phyloP scores from a whole-genome alignment of 2,797 vertebrate species.

The Sandelia bainsii region DNA sequence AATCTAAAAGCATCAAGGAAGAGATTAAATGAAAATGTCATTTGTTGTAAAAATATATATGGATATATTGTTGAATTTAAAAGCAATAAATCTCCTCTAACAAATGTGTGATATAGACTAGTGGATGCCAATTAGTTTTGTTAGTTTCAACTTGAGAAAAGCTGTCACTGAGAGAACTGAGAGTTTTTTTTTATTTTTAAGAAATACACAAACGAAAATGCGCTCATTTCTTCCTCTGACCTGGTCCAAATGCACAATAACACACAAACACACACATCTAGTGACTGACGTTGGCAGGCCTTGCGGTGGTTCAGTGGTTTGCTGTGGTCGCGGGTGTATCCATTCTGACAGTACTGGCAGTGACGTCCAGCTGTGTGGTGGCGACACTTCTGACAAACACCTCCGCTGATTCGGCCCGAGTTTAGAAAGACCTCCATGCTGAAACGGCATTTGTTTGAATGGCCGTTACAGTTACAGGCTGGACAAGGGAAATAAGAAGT shows the following conservation, averaged over 20 bases:
- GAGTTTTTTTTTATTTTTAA: too few species aligned
- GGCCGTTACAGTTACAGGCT: constrained; percentile 92
- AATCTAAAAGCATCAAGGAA: not conserved
- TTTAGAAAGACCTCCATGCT: constrained; percentile 92
- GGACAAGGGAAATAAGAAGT: not conserved
- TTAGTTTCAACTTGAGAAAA: too few species aligned
- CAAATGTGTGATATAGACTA: too few species aligned
- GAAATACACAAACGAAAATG: not conserved
- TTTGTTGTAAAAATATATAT: too few species aligned
- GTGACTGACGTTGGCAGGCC: constrained; percentile 90
- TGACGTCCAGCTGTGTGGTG: constrained; percentile 92
- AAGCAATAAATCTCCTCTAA: too few species aligned
- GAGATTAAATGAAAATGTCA: not conserved
- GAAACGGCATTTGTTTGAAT: constrained; percentile 91
- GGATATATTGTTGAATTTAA: too few species aligned
- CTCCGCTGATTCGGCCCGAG: constrained; percentile 90
- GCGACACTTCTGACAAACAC: constrained; percentile 91
- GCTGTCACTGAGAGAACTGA: too few species aligned
- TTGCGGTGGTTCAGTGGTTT: constrained; percentile 87
- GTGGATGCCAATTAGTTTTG: too few species aligned
- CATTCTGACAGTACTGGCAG: constrained; percentile 93
- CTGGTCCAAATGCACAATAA: not conserved
- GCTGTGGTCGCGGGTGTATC: constrained; percentile 88
- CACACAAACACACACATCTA: constrained; percentile 11
- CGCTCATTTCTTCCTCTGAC: not conserved